A percentile compares a stretch with the other conserved stretches of the same genome.
Conservation (phyloP, 2,113 vertebrate species). For the Pseudonaja textilis region DNA sequence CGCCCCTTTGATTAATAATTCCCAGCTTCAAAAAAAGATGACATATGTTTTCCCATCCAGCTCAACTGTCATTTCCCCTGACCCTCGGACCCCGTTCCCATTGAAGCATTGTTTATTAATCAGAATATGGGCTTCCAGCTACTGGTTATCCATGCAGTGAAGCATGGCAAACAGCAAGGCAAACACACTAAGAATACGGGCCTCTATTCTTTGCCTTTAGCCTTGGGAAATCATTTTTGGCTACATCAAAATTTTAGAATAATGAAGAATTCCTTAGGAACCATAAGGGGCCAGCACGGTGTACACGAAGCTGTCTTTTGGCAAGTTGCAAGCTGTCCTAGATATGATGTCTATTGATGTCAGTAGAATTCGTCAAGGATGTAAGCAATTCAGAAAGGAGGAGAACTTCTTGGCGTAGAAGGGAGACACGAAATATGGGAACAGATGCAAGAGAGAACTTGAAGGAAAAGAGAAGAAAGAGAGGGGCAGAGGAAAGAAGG, state of each 20-base stretch:
- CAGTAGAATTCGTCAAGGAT: background rate
- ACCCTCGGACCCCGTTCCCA: background rate
- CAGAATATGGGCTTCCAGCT: background rate
- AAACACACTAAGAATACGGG: background rate
- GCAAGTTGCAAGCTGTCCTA: background rate
- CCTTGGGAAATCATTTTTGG: slow-evolving; percentile 10
- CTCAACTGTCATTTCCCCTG: background rate
- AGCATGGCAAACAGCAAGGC: background rate
- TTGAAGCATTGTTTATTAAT: slow-evolving; percentile 4
- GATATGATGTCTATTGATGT: background rate
- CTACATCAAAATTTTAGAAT: background rate
- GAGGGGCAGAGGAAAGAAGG: background rate
- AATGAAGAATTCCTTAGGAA: slow-evolving; percentile 1
- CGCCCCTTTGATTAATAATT: background rate
- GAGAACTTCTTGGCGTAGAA: background rate
- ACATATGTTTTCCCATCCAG: background rate
- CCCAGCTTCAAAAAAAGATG: background rate
- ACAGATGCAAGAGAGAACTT: background rate
- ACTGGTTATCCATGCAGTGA: background rate
- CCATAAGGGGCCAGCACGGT: background rate
- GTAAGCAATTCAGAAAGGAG: background rate
- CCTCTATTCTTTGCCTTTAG: background rate
- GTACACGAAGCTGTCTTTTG: background rate
- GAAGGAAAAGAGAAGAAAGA: background rate
- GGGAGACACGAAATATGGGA: background rate